phyloP scores from a whole-genome alignment of 2,888 invertebrate species.

The Ptilodon capucinus region DNA sequence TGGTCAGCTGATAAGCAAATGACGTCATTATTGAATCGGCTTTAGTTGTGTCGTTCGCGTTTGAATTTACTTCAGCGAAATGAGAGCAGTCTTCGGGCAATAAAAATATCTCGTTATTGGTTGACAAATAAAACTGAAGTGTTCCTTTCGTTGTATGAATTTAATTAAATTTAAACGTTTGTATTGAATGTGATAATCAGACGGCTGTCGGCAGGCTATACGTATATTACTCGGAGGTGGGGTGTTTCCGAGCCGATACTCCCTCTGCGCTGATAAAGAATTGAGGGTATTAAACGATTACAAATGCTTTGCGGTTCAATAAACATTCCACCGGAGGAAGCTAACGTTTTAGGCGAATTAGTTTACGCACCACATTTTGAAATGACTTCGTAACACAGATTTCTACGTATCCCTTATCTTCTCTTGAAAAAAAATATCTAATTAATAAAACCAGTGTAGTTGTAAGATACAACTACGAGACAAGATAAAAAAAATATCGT shows the following conservation, averaged over 20 bases:
- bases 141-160: constrained; percentile 21
- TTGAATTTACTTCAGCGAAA: constrained; percentile 46
- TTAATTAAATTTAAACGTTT: constrained; percentile 46
- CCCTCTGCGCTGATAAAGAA: constrained; percentile 78
- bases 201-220: constrained; percentile 72
- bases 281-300: constrained; percentile 83
- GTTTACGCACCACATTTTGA: constrained; percentile 42
- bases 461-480: too few relatives aligned
- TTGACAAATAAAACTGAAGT: constrained; percentile 33
- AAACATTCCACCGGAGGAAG: constrained; percentile 69
- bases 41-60: constrained; percentile 70
- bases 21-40: constrained; percentile 74
- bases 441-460: too few relatives aligned
- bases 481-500: too few relatives aligned
- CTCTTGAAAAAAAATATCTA: too few relatives aligned
- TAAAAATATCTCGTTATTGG: constrained; percentile 40
- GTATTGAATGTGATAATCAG: constrained; percentile 58
- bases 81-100: constrained; percentile 22
- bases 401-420: too few relatives aligned
- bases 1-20: constrained; percentile 83
- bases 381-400: too few relatives aligned
- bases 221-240: constrained; percentile 58
- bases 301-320: constrained; percentile 82
- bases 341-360: constrained; percentile 70
- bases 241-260: constrained; percentile 58